Conservation (phyloP, 2,888 invertebrate species). For the Gymnocheta viridis region DNA sequence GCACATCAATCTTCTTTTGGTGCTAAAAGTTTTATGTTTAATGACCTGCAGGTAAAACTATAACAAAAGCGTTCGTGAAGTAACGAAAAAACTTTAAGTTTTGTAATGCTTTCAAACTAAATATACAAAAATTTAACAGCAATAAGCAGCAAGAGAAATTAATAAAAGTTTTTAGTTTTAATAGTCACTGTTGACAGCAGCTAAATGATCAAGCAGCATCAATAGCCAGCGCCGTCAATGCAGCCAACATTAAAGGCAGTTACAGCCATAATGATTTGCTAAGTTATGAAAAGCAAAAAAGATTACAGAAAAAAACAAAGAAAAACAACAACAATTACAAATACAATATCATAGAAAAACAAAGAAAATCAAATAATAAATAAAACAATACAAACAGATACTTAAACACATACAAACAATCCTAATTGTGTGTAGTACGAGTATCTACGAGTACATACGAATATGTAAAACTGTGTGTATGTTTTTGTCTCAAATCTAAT, state of each 20-base stretch:
- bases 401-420: slow-evolving; percentile 18
- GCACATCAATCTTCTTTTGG: too few relatives aligned
- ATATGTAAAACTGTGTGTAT: slow-evolving; percentile 12
- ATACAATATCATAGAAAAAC: slow-evolving; percentile 44
- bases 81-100: too few relatives aligned
- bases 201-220: slow-evolving; percentile 23
- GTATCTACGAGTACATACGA: background rate
- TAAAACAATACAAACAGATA: slow-evolving; percentile 39
- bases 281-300: slow-evolving; percentile 41
- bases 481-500: slow-evolving; percentile 31
- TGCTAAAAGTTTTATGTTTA: too few relatives aligned
- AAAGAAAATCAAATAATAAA: slow-evolving; percentile 55
- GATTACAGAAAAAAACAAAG: slow-evolving; percentile 15
- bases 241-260: slow-evolving; percentile 60
- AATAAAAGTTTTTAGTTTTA: background rate
- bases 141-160: too few relatives aligned
- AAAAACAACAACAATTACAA: slow-evolving; percentile 34
- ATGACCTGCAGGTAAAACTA: too few relatives aligned
- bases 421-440: background rate
- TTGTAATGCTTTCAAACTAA: too few relatives aligned
- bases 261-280: slow-evolving; percentile 57
- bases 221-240: background rate
- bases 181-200: background rate
- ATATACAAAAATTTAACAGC: too few relatives aligned
- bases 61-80: too few relatives aligned